These are phyloP conservation scores for Drosophila aff. DNA, from an alignment of 1,140 invertebrate genomes.

Conservation along the genomic window DNA sequence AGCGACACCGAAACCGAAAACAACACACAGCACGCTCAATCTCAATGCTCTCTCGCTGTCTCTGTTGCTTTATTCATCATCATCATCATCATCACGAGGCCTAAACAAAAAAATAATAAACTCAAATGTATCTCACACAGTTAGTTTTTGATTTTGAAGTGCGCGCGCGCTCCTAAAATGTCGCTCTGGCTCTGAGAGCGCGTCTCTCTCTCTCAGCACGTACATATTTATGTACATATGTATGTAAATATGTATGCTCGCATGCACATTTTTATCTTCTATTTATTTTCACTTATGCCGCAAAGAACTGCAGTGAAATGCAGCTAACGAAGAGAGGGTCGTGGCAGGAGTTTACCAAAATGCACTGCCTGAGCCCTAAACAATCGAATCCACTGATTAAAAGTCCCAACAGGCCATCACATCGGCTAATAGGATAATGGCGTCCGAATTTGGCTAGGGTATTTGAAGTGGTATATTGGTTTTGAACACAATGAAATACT, in stretches of 20 bases:
- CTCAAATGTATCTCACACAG: conserved; percentile 76
- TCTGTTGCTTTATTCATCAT: conserved; percentile 67
- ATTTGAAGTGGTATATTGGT: neutral
- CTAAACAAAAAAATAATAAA: conserved; percentile 74
- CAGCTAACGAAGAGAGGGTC: conserved; percentile 23
- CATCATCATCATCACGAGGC: conserved; percentile 48
- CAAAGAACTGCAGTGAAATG: conserved; percentile 62
- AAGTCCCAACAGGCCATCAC: conserved; percentile 1
- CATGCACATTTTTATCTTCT: conserved; percentile 69
- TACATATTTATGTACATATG: conserved; percentile 35
- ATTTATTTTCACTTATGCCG: conserved; percentile 81
- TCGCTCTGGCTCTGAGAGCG: conserved; percentile 4
- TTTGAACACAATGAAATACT: neutral
- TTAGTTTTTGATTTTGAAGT: conserved; percentile 76
- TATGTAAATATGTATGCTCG: conserved; percentile 12
- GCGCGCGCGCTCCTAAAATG: conserved; percentile 62
- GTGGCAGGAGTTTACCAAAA: conserved; percentile 9
- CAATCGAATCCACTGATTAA: conserved; percentile 25
- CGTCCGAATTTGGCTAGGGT: conserved; percentile 29
- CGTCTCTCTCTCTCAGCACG: conserved; percentile 2
- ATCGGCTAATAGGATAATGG: conserved; percentile 36
- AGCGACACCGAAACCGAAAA: conserved; percentile 61
- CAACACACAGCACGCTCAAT: conserved; percentile 70
- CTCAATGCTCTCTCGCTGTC: conserved; percentile 25
- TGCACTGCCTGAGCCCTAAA: conserved; percentile 12